A percentile compares a stretch with the other conserved stretches of the same genome.
Conservation (phyloP, 2,888 invertebrate genomes). For the Drosophila cyrtoloma region DNA sequence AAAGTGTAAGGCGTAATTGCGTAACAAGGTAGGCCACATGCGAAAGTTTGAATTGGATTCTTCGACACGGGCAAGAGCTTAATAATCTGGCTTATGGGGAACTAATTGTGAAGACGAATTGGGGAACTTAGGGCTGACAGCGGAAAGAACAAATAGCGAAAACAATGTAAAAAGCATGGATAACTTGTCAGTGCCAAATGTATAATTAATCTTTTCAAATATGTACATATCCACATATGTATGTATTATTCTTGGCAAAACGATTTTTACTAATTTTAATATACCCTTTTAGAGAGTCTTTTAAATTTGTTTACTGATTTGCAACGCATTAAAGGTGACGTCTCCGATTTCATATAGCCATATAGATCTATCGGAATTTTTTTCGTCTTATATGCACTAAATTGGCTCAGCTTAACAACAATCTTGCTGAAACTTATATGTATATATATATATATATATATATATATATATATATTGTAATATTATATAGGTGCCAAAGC, state of each 20-base stretch:
- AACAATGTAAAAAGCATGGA: slow-evolving; percentile 18
- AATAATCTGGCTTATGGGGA: background rate
- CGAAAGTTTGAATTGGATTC: background rate
- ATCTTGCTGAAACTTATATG: background rate
- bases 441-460: background rate
- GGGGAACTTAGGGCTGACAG: slow-evolving; percentile 11
- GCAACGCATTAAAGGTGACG: background rate
- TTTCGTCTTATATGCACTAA: too few relatives aligned
- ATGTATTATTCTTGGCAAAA: slow-evolving; percentile 9
- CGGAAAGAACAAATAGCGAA: background rate
- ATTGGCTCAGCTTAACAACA: too few relatives aligned
- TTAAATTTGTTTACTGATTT: background rate
- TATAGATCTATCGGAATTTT: background rate
- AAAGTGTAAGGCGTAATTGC: background rate
- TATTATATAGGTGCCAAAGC: background rate
- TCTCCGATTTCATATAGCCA: background rate
- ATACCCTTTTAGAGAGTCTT: background rate
- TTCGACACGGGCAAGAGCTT: background rate
- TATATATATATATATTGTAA: background rate
- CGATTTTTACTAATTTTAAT: slow-evolving; percentile 9
- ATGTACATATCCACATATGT: background rate
- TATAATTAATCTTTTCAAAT: slow-evolving; percentile 39
- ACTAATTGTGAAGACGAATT: slow-evolving; percentile 18
- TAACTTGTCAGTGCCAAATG: slow-evolving; percentile 37
- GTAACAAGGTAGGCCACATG: background rate